Evolutionary conservation across 2,888 invertebrate genomes (phyloP).

Genomic region (Bursaphelenchus okinawaensis): DNA sequence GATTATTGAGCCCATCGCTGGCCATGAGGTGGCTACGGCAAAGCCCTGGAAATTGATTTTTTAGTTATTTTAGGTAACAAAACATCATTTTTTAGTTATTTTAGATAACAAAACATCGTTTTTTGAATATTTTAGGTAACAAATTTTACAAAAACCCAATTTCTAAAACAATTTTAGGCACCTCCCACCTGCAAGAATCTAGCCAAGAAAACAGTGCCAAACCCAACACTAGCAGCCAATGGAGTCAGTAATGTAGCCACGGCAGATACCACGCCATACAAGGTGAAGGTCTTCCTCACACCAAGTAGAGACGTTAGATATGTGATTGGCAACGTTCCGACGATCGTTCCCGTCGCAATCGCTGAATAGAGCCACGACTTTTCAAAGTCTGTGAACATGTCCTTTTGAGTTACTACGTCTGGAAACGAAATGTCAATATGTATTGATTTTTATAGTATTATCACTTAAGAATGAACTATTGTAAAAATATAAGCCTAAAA

Average conservation of each 20-base stretch:
- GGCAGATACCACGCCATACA: constrained; percentile 28
- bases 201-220: constrained; percentile 24
- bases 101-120: too few species aligned
- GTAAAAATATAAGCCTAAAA: too few species aligned
- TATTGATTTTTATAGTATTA: too few species aligned
- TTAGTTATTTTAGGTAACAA: too few species aligned
- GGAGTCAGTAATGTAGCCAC: constrained; percentile 30
- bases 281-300: constrained; percentile 26
- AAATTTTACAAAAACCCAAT: too few species aligned
- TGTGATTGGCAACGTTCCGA: constrained; percentile 24
- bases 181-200: constrained; percentile 22
- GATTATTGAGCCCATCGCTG: constrained; percentile 21
- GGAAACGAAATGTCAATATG: too few species aligned
- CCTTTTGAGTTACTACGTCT: background rate
- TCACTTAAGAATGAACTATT: too few species aligned
- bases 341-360: constrained; percentile 19
- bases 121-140: too few species aligned
- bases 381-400: constrained; percentile 8
- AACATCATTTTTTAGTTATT: too few species aligned
- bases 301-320: constrained; percentile 13
- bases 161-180: too few species aligned
- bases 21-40: constrained; percentile 17
- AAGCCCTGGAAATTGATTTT: constrained; percentile 1
- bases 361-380: constrained; percentile 21
- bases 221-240: constrained; percentile 22